These are phyloP conservation scores for Syrista parreyssii DNA, from an alignment of 2,888 invertebrate genomes.

Conservation along the genomic window DNA sequence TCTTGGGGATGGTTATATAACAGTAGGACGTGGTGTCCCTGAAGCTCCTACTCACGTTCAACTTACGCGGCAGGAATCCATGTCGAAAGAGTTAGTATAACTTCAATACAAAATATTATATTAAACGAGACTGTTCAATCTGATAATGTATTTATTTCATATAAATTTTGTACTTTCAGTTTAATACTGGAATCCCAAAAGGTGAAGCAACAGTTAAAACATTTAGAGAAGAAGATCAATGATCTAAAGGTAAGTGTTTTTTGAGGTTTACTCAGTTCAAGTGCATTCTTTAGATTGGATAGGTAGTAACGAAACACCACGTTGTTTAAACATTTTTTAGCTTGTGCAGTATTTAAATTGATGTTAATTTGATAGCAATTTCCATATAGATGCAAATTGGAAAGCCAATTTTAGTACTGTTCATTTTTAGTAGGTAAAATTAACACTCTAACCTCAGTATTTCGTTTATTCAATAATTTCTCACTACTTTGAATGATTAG, in stretches of 20 bases:
- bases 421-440: background rate
- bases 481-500: background rate
- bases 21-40: conserved; percentile 63
- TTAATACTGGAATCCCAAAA: conserved; percentile 72
- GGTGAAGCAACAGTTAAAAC: conserved; percentile 71
- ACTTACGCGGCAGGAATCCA: conserved; percentile 57
- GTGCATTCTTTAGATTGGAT: background rate
- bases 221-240: conserved; percentile 73
- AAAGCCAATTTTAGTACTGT: background rate
- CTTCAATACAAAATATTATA: conserved; percentile 35
- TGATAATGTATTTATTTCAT: conserved; percentile 36
- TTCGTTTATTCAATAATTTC: background rate
- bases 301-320: background rate
- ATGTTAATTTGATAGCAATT: background rate
- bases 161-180: conserved; percentile 45
- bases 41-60: conserved; percentile 57
- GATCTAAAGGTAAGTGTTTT: conserved; percentile 67
- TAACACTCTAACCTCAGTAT: background rate
- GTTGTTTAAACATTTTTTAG: background rate
- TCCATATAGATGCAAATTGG: background rate
- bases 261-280: background rate
- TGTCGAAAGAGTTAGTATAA: conserved; percentile 62
- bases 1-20: conserved; percentile 67
- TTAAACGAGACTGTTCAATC: conserved; percentile 35
- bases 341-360: background rate